Evolutionary conservation across 2,113 vertebrate genomes (phyloP).

Genomic region (Pollachius pollachius): DNA sequence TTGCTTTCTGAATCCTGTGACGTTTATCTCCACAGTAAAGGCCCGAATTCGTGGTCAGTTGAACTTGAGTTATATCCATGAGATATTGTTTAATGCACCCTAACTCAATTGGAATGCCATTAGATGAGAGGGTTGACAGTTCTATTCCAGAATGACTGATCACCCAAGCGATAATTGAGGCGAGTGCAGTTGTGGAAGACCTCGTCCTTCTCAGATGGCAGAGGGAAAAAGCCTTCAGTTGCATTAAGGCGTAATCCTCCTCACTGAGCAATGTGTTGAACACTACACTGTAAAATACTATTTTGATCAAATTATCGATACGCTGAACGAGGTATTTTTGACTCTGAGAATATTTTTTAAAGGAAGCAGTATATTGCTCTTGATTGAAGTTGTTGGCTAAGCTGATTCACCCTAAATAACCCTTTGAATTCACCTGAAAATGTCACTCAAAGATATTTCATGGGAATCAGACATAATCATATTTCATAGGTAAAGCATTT

Average conservation of each 20-base stretch:
- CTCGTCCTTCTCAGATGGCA: slow-evolving; percentile 2
- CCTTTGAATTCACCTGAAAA: no score
- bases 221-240: slow-evolving; percentile 23
- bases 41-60: neutral
- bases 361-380: no score
- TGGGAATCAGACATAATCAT: no score
- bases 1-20: no score
- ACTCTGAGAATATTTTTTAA: no score
- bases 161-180: slow-evolving; percentile 42
- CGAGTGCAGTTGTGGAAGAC: slow-evolving; percentile 24
- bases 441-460: no score
- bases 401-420: no score
- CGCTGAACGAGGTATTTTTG: no score
- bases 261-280: neutral
- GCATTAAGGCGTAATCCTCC: slow-evolving; percentile 19
- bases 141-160: slow-evolving; percentile 49
- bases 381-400: no score
- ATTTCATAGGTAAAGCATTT: no score
- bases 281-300: no score
- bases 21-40: neutral
- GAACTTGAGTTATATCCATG: slow-evolving; percentile 45
- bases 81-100: slow-evolving; percentile 64
- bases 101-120: slow-evolving; percentile 73
- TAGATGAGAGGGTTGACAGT: slow-evolving; percentile 64
- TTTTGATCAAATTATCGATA: no score